Evolutionary conservation across 2,113 vertebrate species (phyloP).

Genomic region (Hemiscyllium ocellatum): DNA sequence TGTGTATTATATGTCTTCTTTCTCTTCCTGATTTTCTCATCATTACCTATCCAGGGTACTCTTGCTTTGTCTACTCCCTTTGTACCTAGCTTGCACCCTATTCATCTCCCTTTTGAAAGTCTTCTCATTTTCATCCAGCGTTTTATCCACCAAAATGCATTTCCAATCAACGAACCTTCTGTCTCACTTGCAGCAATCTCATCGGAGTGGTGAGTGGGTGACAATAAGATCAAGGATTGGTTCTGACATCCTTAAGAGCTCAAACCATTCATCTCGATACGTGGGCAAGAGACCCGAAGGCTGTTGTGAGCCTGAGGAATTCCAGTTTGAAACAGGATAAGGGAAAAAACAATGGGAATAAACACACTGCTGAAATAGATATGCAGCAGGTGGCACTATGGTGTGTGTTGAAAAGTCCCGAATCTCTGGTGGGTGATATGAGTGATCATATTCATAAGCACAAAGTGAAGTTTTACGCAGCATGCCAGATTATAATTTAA

Average conservation of each 20-base stretch:
- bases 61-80: too few relatives aligned
- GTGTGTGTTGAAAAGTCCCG: neutral
- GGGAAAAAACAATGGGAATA: neutral
- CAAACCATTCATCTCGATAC: neutral
- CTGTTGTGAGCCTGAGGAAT: neutral
- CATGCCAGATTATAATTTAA: neutral
- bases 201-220: neutral
- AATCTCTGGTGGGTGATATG: neutral
- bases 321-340: neutral
- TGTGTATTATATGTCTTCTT: too few relatives aligned
- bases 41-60: too few relatives aligned
- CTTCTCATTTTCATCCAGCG: too few relatives aligned
- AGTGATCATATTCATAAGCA: neutral
- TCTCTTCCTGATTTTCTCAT: too few relatives aligned
- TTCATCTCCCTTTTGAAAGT: too few relatives aligned
- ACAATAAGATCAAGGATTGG: neutral
- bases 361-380: neutral
- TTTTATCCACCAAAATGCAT: too few relatives aligned
- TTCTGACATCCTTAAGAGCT: neutral
- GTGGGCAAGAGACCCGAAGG: neutral
- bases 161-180: too few relatives aligned
- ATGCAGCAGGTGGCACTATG: neutral
- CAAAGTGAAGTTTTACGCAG: neutral
- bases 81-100: too few relatives aligned
- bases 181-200: neutral